Conservation (phyloP, 2,888 invertebrate genomes). For the Nephrocerus scutellatus region DNA sequence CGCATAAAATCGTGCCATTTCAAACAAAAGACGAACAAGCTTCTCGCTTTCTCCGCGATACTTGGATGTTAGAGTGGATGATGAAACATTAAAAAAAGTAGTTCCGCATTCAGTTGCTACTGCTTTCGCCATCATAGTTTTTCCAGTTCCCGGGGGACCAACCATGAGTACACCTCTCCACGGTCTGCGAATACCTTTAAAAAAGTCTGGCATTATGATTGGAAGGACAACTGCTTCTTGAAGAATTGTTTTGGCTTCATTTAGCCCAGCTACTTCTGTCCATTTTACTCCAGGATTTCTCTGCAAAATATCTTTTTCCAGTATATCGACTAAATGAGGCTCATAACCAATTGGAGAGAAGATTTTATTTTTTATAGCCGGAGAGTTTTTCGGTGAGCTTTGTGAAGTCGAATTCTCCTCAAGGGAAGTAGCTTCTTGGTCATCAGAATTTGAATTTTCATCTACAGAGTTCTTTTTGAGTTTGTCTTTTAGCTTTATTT, state of each 20-base stretch:
- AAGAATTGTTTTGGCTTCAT: constrained; percentile 66
- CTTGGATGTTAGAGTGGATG: constrained; percentile 79
- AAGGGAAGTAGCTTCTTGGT: constrained; percentile 46
- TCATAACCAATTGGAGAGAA: constrained; percentile 62
- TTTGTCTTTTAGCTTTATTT: constrained; percentile 46
- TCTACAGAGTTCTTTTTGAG: constrained; percentile 47
- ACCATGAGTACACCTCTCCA: constrained; percentile 55
- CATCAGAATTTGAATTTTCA: constrained; percentile 48
- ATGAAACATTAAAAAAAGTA: constrained; percentile 82
- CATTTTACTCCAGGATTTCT: constrained; percentile 76
- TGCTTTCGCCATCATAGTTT: constrained; percentile 76
- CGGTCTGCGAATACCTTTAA: constrained; percentile 76
- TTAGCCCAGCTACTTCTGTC: constrained; percentile 67
- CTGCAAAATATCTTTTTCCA: constrained; percentile 79
- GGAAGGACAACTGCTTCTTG: constrained; percentile 86
- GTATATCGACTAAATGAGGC: constrained; percentile 67
- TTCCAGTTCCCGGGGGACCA: constrained; percentile 64
- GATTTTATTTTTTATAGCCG: constrained; percentile 36
- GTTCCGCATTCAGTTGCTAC: constrained; percentile 85
- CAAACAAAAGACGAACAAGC: constrained; percentile 75
- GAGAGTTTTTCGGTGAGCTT: constrained; percentile 44
- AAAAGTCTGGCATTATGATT: constrained; percentile 80
- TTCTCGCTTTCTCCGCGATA: constrained; percentile 90
- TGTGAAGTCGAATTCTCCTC: constrained; percentile 45
- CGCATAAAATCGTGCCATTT: constrained; percentile 83